Evolutionary conservation across 2,113 vertebrate species (phyloP).

Genomic region (Nothocercus julius): DNA sequence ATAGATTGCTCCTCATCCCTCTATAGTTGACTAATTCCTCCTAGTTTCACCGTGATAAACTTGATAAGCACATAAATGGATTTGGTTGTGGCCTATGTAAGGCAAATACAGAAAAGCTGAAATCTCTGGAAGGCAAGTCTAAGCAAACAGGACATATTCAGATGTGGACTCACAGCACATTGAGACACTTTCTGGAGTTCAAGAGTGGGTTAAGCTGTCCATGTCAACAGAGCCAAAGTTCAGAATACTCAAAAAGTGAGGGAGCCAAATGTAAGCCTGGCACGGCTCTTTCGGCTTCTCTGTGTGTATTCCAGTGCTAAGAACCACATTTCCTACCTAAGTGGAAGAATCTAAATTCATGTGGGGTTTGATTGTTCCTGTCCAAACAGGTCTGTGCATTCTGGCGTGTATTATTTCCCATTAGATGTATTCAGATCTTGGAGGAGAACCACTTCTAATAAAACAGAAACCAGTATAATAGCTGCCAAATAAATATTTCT

Average conservation of each 20-base stretch:
- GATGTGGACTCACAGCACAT: not conserved
- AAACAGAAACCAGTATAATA: not conserved
- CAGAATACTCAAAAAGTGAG: not conserved
- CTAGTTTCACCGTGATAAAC: not conserved
- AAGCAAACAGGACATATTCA: not conserved
- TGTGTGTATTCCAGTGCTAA: not conserved
- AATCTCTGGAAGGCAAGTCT: not conserved
- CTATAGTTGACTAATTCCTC: not conserved
- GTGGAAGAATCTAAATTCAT: not conserved
- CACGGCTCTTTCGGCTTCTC: not conserved
- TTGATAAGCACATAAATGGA: not conserved
- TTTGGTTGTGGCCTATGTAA: not conserved
- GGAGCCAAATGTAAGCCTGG: not conserved
- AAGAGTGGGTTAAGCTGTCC: not conserved
- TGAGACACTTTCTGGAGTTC: not conserved
- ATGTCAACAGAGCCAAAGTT: not conserved
- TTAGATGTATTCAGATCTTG: not conserved
- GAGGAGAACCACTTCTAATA: not conserved
- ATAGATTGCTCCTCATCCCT: not conserved
- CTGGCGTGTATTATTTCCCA: not conserved
- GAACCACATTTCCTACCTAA: not conserved
- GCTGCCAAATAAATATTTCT: constrained; percentile 47
- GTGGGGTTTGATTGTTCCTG: not conserved
- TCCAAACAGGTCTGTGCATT: not conserved
- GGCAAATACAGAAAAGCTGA: not conserved